Base-by-base conservation (phyloP, 1,140 invertebrate genomes). In the Drosophila burlai region DNA sequence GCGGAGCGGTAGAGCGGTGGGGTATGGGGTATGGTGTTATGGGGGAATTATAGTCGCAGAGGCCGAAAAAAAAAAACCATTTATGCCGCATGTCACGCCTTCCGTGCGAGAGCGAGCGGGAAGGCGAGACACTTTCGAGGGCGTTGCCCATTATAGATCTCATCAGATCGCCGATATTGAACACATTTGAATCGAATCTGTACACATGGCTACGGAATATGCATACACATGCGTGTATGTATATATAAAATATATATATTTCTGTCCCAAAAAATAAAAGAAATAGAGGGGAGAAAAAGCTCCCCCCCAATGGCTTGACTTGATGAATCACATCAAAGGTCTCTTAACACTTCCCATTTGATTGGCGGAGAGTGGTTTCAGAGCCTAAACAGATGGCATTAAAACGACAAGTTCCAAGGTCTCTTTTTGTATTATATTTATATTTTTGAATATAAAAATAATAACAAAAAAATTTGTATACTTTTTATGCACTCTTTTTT, bases 31-130 rank as follows among this genome's bases (percentile, higher is more conserved):
- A 4, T 4, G n/a, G 2, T 42, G 11, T 34, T 11, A 9, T 16
- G 9, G 46, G 24, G 26, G 31, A 42, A 65, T 34, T 15, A n/a
- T 36, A 50, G 49, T 50, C 42, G 36, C 42, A 38, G 50, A 68
- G 46, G 38, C 74, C 65, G 58, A 61, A 68, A 50, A n/a, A 57
- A 69, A 78, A n/a, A 57, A 69, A 78, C 75, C 68, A 65, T 76
- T 76, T 76, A 58, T 78, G 75, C 75, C 63, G 75, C 74, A 78
- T 78, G 75, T 78, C 75, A 78, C 75, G 75, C 75, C 75, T 78
- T 62, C 64, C 45, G 24, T 36, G 18, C 21, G 34, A 24, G 69
- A 34, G 72, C 72, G n/a, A 49, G 21, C 47, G 36, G 43, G 74
- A 54, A 43, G 63, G 42, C 60, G 31, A 76, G 55, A 78, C 43